Evolutionary conservation across 2,888 invertebrate species (phyloP).

Genomic region (Danaus chrysippus): DNA sequence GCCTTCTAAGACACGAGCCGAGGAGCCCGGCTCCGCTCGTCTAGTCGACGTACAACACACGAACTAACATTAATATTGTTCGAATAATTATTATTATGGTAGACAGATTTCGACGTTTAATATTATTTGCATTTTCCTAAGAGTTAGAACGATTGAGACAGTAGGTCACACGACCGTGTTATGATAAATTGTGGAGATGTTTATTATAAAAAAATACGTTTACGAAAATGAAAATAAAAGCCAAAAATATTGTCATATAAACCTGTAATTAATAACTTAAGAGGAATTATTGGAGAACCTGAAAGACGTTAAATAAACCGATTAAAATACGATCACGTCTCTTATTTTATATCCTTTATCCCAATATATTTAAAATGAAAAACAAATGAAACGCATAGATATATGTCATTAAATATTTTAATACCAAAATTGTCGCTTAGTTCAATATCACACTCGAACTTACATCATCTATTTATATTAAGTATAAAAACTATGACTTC

Average conservation of each 20-base stretch:
- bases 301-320: constrained; percentile 79
- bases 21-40: constrained; percentile 38
- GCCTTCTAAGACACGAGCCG: constrained; percentile 60
- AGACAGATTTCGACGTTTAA: constrained; percentile 75
- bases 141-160: constrained; percentile 77
- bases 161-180: constrained; percentile 78
- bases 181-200: constrained; percentile 76
- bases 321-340: constrained; percentile 71
- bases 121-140: constrained; percentile 79
- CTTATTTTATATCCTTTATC: constrained; percentile 43
- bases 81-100: constrained; percentile 55
- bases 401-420: constrained; percentile 66
- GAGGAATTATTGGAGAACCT: constrained; percentile 77
- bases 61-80: constrained; percentile 74
- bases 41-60: constrained; percentile 67
- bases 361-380: constrained; percentile 13
- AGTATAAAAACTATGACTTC: constrained; percentile 79
- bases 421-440: constrained; percentile 73
- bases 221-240: constrained; percentile 77
- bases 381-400: constrained; percentile 21
- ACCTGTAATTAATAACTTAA: constrained; percentile 78
- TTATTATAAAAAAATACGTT: constrained; percentile 75
- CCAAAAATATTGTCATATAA: constrained; percentile 78
- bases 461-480: constrained; percentile 79
- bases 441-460: constrained; percentile 78